These are phyloP conservation scores for Herpailurus yagouaroundi DNA, from an alignment of 2,113 vertebrate genomes.

Conservation along the genomic window DNA sequence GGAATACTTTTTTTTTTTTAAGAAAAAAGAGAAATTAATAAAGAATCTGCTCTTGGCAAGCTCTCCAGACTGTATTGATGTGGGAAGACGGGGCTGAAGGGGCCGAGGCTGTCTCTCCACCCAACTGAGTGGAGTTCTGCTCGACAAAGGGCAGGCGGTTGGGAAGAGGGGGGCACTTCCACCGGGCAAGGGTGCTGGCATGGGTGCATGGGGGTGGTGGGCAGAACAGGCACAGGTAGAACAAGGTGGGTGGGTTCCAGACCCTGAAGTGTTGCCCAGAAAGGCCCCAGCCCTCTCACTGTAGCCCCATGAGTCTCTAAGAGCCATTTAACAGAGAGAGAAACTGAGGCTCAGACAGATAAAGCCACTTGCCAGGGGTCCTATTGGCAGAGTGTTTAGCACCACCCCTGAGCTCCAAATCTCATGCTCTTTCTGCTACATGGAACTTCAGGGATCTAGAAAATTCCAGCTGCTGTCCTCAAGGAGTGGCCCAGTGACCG, in stretches of 20 bases:
- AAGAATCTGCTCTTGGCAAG: slow-evolving; percentile 71
- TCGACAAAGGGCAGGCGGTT: rapidly evolving
- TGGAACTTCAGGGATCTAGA: not conserved
- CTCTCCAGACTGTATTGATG: not conserved
- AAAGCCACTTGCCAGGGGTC: not conserved
- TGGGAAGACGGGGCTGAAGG: not conserved
- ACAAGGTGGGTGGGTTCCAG: not conserved
- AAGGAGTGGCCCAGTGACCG: not conserved
- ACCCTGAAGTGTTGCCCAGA: not conserved
- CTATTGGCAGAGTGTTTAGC: not conserved
- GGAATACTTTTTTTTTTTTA: slow-evolving; percentile 70
- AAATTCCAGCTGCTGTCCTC: not conserved
- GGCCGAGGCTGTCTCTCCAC: rapidly evolving
- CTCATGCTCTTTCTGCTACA: not conserved
- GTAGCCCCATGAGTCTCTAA: not conserved
- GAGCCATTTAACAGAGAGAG: not conserved
- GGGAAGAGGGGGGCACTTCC: not conserved
- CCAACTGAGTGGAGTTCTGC: rapidly evolving
- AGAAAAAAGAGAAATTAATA: slow-evolving; percentile 75
- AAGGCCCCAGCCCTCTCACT: not conserved
- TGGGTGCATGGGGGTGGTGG: no score
- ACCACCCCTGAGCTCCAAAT: not conserved
- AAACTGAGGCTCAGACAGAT: not conserved
- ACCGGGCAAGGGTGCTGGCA: not conserved
- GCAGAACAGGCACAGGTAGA: not conserved